Evolutionary conservation across 2,113 vertebrate genomes (phyloP).

Genomic region (Riparia riparia): DNA sequence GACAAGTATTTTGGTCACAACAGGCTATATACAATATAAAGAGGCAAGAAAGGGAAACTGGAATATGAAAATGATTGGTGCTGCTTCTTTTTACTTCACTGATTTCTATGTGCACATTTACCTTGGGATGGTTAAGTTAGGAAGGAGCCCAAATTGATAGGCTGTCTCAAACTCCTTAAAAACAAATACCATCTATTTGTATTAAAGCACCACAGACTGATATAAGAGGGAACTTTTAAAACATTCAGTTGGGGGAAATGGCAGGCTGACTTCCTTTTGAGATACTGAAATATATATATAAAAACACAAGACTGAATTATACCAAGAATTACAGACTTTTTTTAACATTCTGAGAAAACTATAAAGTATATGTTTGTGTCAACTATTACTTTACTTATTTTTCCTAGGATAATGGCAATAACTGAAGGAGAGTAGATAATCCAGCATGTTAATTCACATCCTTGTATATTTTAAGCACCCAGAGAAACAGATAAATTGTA

Average conservation of each 20-base stretch:
- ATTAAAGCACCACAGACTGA: fast-evolving
- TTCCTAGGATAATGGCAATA: background rate
- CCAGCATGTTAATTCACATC: background rate
- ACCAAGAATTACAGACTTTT: background rate
- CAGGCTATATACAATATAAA: background rate
- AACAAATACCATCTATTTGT: background rate
- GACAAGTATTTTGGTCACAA: background rate
- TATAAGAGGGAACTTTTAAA: background rate
- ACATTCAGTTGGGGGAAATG: background rate
- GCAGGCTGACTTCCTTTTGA: background rate
- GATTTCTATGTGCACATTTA: background rate
- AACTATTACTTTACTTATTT: background rate
- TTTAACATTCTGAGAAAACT: background rate
- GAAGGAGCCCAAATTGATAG: background rate
- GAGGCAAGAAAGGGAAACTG: background rate
- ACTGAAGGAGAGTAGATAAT: background rate
- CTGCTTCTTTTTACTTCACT: background rate
- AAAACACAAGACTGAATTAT: background rate
- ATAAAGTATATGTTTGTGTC: background rate
- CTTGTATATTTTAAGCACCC: background rate
- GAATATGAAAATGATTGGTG: background rate
- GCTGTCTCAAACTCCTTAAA: background rate
- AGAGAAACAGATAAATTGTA: background rate
- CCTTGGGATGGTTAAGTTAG: background rate
- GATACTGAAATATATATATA: background rate